phyloP scores from a whole-genome alignment of 2,113 vertebrate genomes.

The Phylloscopus whistleri region DNA sequence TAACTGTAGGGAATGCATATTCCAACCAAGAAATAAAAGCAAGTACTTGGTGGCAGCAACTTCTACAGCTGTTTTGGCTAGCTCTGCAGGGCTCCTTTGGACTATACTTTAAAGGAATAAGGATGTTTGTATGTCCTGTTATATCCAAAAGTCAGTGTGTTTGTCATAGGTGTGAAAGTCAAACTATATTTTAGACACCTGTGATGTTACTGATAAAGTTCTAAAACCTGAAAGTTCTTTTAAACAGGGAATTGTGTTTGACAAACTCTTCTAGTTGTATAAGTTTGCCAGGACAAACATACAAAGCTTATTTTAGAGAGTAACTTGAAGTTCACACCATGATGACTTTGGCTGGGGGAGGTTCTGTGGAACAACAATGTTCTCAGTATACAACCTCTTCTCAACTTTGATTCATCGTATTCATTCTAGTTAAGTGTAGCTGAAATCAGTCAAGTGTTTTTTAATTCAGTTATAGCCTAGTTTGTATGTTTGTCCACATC shows the following conservation, averaged over 20 bases:
- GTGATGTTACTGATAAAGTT: background rate
- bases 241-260: background rate
- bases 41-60: conserved; percentile 8
- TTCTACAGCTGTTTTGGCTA: background rate
- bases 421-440: background rate
- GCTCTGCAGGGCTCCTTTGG: background rate
- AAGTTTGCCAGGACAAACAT: background rate
- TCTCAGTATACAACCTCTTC: background rate
- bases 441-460: background rate
- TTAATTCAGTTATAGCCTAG: background rate
- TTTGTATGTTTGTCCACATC: conserved; percentile 20
- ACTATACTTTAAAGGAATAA: background rate
- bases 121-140: conserved; percentile 15
- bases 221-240: background rate
- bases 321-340: background rate
- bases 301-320: background rate
- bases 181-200: background rate
- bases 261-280: background rate
- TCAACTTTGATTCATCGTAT: background rate
- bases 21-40: background rate
- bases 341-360: background rate
- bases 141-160: background rate
- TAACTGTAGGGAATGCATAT: background rate
- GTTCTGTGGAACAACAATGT: background rate
- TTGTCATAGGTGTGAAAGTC: background rate